Evolutionary conservation across 2,888 invertebrate species (phyloP).

Genomic region (Lepidocyrtinus sp.): DNA sequence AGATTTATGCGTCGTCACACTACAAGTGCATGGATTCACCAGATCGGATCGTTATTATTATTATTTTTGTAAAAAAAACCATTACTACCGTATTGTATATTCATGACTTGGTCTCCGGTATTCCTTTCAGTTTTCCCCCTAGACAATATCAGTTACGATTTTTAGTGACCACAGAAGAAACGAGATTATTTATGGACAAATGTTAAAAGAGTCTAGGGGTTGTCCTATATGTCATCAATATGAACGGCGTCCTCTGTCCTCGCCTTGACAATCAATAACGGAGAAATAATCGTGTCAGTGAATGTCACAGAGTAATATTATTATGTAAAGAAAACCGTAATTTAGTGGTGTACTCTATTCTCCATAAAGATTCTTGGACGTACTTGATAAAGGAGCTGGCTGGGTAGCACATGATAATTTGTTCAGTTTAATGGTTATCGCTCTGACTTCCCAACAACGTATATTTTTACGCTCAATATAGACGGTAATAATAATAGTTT

Average conservation of each 20-base stretch:
- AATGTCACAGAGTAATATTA: not conserved
- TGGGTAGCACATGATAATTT: conserved; percentile 13
- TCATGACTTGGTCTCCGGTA: conserved; percentile 33
- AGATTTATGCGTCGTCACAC: too few species aligned
- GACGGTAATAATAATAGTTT: not conserved
- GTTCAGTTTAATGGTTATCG: not conserved
- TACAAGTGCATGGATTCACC: too few species aligned
- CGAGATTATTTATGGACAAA: conserved; percentile 2
- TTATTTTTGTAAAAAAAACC: conserved; percentile 2
- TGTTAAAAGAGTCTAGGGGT: conserved; percentile 10
- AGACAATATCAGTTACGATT: conserved; percentile 2
- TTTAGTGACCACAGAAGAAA: conserved; percentile 1
- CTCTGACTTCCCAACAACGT: conserved; percentile 1
- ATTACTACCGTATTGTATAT: conserved; percentile 30
- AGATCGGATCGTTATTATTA: too few species aligned
- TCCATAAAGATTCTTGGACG: too few species aligned
- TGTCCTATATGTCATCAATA: conserved; percentile 1
- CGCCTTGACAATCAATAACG: not conserved
- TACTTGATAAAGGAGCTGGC: too few species aligned
- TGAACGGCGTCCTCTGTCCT: not conserved
- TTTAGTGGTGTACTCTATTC: too few species aligned
- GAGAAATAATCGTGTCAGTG: not conserved
- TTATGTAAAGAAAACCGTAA: not conserved
- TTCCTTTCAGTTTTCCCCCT: not conserved
- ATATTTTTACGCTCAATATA: not conserved